A percentile compares a stretch with the other conserved stretches of the same genome.
These are phyloP conservation scores for Bombus sibiricus DNA, from an alignment of 1,140 invertebrate species.

Conservation along the genomic window DNA sequence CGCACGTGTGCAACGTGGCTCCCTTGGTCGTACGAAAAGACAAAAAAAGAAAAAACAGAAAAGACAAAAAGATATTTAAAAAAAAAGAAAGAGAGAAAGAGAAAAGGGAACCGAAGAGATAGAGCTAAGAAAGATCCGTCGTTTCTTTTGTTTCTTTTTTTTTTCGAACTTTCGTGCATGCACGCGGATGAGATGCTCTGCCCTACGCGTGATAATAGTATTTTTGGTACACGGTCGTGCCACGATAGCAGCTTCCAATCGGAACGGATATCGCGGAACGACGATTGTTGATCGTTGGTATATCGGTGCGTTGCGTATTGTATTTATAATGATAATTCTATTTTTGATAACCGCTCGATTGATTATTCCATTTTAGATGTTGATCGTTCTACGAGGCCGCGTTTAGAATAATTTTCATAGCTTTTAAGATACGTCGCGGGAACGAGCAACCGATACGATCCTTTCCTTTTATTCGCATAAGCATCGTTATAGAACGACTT, in stretches of 20 bases:
- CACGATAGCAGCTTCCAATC: not conserved
- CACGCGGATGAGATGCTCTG: slow-evolving; percentile 3
- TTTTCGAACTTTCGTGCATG: slow-evolving; percentile 12
- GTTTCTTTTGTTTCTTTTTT: slow-evolving; percentile 35
- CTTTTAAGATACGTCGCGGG: slow-evolving; percentile 18
- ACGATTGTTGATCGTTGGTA: slow-evolving; percentile 49
- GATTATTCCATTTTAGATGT: slow-evolving; percentile 36
- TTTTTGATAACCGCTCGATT: slow-evolving; percentile 56
- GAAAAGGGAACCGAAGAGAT: not conserved
- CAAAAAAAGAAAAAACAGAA: too few relatives aligned
- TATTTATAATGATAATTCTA: slow-evolving; percentile 48
- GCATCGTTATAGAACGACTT: slow-evolving; percentile 13
- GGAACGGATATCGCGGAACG: slow-evolving; percentile 20
- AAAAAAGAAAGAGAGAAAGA: too few relatives aligned
- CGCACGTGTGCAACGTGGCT: not conserved
- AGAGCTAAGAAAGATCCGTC: slow-evolving; percentile 16
- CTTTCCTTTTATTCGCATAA: slow-evolving; percentile 24
- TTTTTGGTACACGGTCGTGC: slow-evolving; percentile 35
- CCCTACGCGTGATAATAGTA: slow-evolving; percentile 28
- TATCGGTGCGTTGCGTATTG: slow-evolving; percentile 41
- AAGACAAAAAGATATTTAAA: too few relatives aligned
- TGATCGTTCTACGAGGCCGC: not conserved
- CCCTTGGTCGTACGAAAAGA: not conserved
- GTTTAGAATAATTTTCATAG: slow-evolving; percentile 46
- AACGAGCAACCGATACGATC: not conserved